Conservation (phyloP, 2,797 vertebrate genomes). For the Sardinella longiceps region DNA sequence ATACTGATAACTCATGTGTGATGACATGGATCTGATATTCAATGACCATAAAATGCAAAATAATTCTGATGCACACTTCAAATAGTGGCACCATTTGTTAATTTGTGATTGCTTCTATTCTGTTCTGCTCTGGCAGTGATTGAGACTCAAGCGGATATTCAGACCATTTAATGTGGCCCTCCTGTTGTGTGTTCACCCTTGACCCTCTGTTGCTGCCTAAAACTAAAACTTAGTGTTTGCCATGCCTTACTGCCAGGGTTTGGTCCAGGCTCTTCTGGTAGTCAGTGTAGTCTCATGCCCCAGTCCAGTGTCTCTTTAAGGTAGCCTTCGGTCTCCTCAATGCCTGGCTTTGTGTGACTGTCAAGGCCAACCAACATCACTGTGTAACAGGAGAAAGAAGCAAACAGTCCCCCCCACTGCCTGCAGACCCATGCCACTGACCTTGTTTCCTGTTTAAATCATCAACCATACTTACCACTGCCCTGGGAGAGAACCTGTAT, state of each 20-base stretch:
- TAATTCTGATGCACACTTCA: not conserved
- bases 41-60: not conserved
- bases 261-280: slow-evolving; percentile 25
- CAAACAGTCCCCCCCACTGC: not conserved
- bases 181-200: not conserved
- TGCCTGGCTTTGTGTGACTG: not conserved
- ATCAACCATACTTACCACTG: not conserved
- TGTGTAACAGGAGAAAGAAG: not conserved
- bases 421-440: not conserved
- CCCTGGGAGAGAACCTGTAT: not conserved
- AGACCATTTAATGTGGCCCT: not conserved
- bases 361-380: not conserved
- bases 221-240: slow-evolving; percentile 15
- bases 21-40: not conserved
- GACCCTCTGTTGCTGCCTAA: slow-evolving; percentile 9
- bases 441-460: not conserved
- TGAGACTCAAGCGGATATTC: not conserved
- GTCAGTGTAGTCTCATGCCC: slow-evolving; percentile 26
- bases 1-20: not conserved
- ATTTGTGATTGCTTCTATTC: not conserved
- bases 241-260: slow-evolving; percentile 37
- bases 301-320: slow-evolving; percentile 22
- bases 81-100: not conserved
- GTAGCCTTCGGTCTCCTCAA: not conserved
- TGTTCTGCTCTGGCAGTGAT: not conserved